A percentile compares a stretch with the other conserved stretches of the same genome.
Conservation (phyloP, 2,113 vertebrate genomes). For the Beaufortia kweichowensis region DNA sequence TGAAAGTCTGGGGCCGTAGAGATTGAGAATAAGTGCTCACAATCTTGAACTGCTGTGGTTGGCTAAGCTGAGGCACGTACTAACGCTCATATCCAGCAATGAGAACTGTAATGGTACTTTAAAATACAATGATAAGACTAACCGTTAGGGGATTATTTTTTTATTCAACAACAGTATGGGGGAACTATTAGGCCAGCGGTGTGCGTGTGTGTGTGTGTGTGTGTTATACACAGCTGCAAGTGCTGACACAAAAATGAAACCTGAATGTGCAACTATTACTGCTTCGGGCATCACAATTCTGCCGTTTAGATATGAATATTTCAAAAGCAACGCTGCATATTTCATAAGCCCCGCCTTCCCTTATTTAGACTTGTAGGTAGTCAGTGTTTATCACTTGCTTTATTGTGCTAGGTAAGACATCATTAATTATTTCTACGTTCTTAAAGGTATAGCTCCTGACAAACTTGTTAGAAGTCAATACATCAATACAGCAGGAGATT, state of each 20-base stretch:
- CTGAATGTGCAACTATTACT: slow-evolving; percentile 48
- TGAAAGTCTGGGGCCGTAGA: slow-evolving; percentile 64
- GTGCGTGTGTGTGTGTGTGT: slow-evolving; percentile 22
- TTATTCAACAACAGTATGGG: slow-evolving; percentile 19
- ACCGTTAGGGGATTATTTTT: slow-evolving; percentile 53
- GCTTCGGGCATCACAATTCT: slow-evolving; percentile 36
- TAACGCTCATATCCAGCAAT: slow-evolving; percentile 59
- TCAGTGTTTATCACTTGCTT: background rate
- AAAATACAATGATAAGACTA: slow-evolving; percentile 60
- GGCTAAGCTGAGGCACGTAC: slow-evolving; percentile 60
- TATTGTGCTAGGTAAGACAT: slow-evolving; percentile 39
- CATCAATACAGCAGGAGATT: slow-evolving; percentile 50
- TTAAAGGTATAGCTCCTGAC: slow-evolving; percentile 45
- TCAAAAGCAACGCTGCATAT: slow-evolving; percentile 41
- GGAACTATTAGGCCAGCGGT: slow-evolving; percentile 33
- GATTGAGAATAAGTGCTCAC: slow-evolving; percentile 64
- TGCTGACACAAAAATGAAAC: slow-evolving; percentile 42
- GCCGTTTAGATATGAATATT: slow-evolving; percentile 42
- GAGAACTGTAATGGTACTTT: slow-evolving; percentile 62
- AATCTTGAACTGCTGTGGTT: slow-evolving; percentile 70
- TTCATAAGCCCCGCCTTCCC: slow-evolving; percentile 33
- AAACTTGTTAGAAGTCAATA: slow-evolving; percentile 54
- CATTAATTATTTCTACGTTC: slow-evolving; percentile 44
- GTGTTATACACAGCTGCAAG: background rate
- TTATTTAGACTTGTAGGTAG: slow-evolving; percentile 16